Evolutionary conservation across 2,797 vertebrate genomes (phyloP).

Genomic region (Myiothlypis coronata): DNA sequence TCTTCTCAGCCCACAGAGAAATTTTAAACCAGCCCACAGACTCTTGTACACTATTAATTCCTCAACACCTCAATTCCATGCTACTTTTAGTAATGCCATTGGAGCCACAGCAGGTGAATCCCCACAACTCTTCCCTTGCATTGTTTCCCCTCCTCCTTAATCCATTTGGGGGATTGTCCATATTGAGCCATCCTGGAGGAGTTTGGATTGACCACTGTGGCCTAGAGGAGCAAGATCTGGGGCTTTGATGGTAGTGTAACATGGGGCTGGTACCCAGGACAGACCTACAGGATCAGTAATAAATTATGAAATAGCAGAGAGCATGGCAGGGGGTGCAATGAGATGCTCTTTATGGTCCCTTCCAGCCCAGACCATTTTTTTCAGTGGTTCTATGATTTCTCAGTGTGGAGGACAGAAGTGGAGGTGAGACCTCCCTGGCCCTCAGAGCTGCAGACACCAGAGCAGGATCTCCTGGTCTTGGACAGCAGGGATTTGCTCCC

Average conservation of each 20-base stretch:
- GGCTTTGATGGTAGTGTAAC: not conserved
- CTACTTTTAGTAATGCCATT: not conserved
- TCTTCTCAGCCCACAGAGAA: not conserved
- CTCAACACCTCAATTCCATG: not conserved
- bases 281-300: not conserved
- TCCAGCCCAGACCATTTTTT: not conserved
- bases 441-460: not conserved
- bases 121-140: not conserved
- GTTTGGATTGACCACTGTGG: too few species aligned
- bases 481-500: not conserved
- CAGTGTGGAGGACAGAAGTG: not conserved
- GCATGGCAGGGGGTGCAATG: not conserved
- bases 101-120: not conserved
- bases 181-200: not conserved
- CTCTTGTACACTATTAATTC: not conserved
- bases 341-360: not conserved
- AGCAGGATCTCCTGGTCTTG: not conserved
- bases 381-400: not conserved
- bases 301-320: not conserved
- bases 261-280: not conserved
- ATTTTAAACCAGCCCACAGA: not conserved
- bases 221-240: not conserved
- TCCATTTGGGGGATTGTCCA: not conserved
- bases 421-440: not conserved
- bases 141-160: not conserved